Conservation (phyloP, 92 coral and sea anemone genomes). For the Desmophyllum pertusum region DNA sequence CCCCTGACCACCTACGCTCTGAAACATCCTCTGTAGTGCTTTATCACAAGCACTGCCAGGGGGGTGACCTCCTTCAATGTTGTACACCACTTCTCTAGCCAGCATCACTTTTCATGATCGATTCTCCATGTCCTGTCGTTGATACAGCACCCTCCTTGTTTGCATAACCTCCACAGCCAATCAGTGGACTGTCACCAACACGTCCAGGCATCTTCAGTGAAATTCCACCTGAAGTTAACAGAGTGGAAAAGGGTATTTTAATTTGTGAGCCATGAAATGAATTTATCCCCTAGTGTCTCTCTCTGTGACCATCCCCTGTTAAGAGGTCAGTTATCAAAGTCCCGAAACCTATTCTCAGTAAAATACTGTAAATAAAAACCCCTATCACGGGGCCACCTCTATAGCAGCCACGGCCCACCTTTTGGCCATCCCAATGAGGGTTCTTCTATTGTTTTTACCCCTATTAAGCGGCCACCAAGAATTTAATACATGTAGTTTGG, state of each 20-base stretch:
- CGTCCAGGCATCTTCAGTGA: conserved; percentile 84
- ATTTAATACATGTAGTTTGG: too few species aligned
- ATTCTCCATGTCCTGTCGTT: conserved; percentile 94
- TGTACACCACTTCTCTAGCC: conserved; percentile 80
- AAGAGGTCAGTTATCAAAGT: too few species aligned
- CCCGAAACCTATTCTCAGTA: too few species aligned
- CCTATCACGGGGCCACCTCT: too few species aligned
- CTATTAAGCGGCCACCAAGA: too few species aligned
- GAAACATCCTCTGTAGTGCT: conserved; percentile 63
- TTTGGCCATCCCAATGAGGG: too few species aligned
- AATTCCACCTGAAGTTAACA: conserved; percentile 71
- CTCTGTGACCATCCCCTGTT: too few species aligned
- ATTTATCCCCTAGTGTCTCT: too few species aligned
- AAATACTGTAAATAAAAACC: too few species aligned
- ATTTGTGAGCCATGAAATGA: not conserved
- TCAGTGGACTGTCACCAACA: conserved; percentile 89
- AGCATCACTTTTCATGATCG: conserved; percentile 86
- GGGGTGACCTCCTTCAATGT: conserved; percentile 67
- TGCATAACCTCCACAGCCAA: conserved; percentile 91
- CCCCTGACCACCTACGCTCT: conserved; percentile 74
- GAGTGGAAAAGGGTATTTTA: not conserved
- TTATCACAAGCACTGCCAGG: conserved; percentile 60
- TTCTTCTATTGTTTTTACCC: too few species aligned
- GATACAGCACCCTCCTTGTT: conserved; percentile 85
- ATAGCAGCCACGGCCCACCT: too few species aligned